Evolutionary conservation across 1,140 invertebrate genomes (phyloP), one percentile per base, ranked within the genome.

Genomic region (Myzus persicae): DNA sequence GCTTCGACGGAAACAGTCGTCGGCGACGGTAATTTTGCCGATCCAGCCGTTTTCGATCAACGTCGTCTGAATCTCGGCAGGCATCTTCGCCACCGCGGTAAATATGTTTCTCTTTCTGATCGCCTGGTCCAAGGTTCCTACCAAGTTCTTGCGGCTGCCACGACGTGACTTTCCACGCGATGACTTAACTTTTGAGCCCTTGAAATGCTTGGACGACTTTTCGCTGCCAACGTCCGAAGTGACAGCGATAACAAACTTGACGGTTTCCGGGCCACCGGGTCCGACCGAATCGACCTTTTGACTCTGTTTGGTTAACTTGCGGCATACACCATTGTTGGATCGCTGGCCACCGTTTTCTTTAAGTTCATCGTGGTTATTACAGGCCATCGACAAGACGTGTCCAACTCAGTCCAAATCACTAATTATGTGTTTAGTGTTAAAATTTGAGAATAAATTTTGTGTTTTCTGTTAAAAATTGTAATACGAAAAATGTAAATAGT

Each of bases 31-130:
- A 40, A 84, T 40, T 84, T 87, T 87, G 4, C 84, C 84, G 31
- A 87, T 87, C 84, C 84, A 87, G 11, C 84, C 84, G 42, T 87
- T 87, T 4, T 87, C 42, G 26, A 87, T 26, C 9, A 87, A 87
- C 84, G 1, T n/a, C 40, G 31, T 87, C 31, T 87, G 84, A 26
- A 46, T 46, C 7, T 87, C 84, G 5, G 4, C 42, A 31, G 84
- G 84, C 84, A 87, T 87, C 9, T 46, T 46, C 14, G 42, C 26
- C 42, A 87, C 9, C 31, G 84, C 26, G 11, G 84, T 87, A 26
- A 87, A 87, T 87, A 87, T 87, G 14, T 87, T 46, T 20, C 24
- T 87, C 31, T 87, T 3, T 9, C 84, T 42, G 26, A 87, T 87
- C 31, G 84, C 42, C 26, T 42, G 42, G 4, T 87, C 84, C 38